Evolutionary conservation across 2,797 vertebrate genomes (phyloP).

Genomic region (Oreochromis mossambicus): DNA sequence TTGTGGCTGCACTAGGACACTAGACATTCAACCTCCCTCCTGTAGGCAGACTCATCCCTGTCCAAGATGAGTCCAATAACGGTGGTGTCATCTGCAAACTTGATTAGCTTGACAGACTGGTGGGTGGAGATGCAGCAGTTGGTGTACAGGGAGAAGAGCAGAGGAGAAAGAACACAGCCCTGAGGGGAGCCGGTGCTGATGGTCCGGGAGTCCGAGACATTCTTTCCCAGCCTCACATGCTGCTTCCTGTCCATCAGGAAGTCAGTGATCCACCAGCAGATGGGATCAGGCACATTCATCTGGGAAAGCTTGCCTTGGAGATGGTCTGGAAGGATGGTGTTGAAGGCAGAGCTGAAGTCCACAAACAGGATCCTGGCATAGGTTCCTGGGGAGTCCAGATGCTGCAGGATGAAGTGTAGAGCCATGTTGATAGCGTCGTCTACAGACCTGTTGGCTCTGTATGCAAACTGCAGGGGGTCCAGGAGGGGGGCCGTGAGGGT

Average conservation of each 20-base stretch:
- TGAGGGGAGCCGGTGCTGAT: not conserved
- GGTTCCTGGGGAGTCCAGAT: not conserved
- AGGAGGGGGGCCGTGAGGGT: too few relatives aligned
- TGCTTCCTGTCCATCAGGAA: rapidly evolving
- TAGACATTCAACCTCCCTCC: too few relatives aligned
- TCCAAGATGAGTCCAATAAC: not conserved
- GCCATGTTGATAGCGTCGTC: not conserved
- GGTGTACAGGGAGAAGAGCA: not conserved
- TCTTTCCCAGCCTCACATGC: not conserved
- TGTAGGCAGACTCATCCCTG: too few relatives aligned
- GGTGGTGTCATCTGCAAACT: not conserved
- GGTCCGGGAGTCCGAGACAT: not conserved
- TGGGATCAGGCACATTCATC: too few relatives aligned
- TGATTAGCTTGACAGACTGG: not conserved
- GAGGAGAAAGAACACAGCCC: not conserved
- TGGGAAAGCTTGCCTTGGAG: too few relatives aligned
- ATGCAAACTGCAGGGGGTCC: too few relatives aligned
- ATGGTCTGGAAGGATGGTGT: not conserved
- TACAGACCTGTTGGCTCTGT: too few relatives aligned
- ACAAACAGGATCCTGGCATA: not conserved
- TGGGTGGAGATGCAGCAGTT: not conserved
- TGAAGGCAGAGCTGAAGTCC: not conserved
- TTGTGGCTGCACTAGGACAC: too few relatives aligned
- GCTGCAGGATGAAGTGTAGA: not conserved
- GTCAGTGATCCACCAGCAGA: not conserved